phyloP scores from a whole-genome alignment of 2,888 invertebrate species.

The Drosophila monieri region DNA sequence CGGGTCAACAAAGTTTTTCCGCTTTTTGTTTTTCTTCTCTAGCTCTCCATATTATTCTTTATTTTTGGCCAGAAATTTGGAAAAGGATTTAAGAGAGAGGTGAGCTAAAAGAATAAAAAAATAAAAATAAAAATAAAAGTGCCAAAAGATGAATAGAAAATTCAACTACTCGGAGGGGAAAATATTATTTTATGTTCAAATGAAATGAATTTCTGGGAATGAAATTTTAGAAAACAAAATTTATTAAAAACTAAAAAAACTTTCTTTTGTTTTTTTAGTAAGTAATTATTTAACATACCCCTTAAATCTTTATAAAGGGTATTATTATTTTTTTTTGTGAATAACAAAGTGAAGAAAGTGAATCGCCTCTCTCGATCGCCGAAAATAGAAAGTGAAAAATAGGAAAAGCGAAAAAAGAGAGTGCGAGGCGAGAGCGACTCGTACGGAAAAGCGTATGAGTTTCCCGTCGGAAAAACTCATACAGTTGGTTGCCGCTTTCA shows the following conservation, averaged over 20 bases:
- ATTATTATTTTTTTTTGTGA: background rate
- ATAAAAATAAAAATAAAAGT: background rate
- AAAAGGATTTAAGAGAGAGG: constrained; percentile 1
- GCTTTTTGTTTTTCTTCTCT: constrained; percentile 35
- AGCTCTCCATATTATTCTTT: background rate
- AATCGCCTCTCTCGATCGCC: constrained; percentile 7
- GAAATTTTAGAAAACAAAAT: too few species aligned
- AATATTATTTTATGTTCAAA: constrained; percentile 1
- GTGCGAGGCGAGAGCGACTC: too few species aligned
- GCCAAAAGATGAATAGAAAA: background rate
- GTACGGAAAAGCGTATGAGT: background rate
- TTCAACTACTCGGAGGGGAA: background rate
- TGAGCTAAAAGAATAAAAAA: background rate
- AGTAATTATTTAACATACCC: background rate
- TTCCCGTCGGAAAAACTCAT: background rate
- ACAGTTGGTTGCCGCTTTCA: constrained; percentile 26
- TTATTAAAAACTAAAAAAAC: too few species aligned
- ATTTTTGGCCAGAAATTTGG: background rate
- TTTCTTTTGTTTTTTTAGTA: too few species aligned
- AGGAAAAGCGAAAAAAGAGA: background rate
- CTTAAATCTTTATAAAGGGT: background rate
- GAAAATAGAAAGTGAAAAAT: constrained; percentile 28
- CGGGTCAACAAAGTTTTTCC: constrained; percentile 37
- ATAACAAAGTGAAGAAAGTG: background rate
- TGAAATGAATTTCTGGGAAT: too few species aligned